A percentile compares a stretch with the other conserved stretches of the same genome.
Conservation (phyloP, 2,797 vertebrate species). For the Artibeus lituratus region DNA sequence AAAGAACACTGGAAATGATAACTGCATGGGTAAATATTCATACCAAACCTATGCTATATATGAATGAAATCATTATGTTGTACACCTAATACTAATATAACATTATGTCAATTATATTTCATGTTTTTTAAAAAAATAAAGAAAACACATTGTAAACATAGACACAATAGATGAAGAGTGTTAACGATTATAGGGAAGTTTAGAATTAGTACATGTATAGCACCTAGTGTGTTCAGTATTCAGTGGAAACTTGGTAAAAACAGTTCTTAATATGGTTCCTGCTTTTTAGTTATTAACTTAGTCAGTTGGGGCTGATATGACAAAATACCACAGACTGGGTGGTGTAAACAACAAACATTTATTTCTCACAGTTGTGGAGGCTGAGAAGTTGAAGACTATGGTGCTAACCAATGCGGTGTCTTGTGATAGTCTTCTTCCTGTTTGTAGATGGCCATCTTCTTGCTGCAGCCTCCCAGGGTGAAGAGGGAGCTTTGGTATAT, state of each 20-base stretch:
- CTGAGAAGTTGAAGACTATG: neutral
- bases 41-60: neutral
- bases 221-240: neutral
- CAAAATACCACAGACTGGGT: neutral
- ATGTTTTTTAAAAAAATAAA: neutral
- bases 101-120: neutral
- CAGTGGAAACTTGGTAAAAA: neutral
- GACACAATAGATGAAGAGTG: neutral
- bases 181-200: neutral
- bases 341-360: neutral
- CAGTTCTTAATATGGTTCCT: neutral
- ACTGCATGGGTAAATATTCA: neutral
- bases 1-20: neutral
- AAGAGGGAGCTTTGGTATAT: neutral
- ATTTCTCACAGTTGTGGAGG: neutral
- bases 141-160: neutral
- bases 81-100: neutral
- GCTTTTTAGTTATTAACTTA: neutral
- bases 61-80: neutral
- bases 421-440: neutral
- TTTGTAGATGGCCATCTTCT: neutral
- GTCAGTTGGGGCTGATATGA: neutral
- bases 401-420: neutral
- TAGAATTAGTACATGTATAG: neutral
- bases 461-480: neutral